Evolutionary conservation across 2,888 invertebrate genomes (phyloP), one percentile per base, ranked within the genome.

Genomic region (Lepeophtheirus nordmannii): DNA sequence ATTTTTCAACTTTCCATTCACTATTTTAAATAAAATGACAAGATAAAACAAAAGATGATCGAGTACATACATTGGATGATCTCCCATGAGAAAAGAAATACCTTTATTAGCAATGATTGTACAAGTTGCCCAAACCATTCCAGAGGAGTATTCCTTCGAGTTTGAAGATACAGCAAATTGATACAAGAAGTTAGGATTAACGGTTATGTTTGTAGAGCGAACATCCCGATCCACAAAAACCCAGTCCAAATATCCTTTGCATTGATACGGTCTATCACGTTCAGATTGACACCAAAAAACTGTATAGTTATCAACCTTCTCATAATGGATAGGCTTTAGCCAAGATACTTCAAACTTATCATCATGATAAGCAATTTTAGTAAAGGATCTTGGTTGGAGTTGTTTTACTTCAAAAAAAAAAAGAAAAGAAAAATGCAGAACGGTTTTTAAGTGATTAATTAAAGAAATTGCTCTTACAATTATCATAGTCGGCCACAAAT

Each of bases 161-260:
- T 89, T 88, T 0, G 86, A 86, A 8, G 89, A 83, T 68, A 90
- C 86, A 1, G 89, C 89, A 78, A 89, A 87, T 72, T 82, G 87
- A 73, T 82, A 85, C 40, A 81, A 80, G 67, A 75, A 75, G 68
- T 76, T 77, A 65, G 82, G 80, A 69, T 81, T 80, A 22, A 85
- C 78, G 30, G 82, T 80, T 70, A 84, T 79, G 59, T 82, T 82
- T 72, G 82, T 74, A 38, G 76, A 73, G 17, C 73, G 76, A 72
- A 78, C 76, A 74, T 80, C 74, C 70, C 76, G 73, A 1, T 79
- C 71, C 7, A 84, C 79, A 67, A 37, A 37, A 39, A 22, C 38
- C 61, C 56, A 46, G 64, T 39, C 53, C 37, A 62, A 40, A 20
- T 74, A 72, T 74, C 78, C 78, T 60, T 71, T 72, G 71, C 86